Conservation (phyloP, 2,888 invertebrate species). For the Shargacucullia verbasci region DNA sequence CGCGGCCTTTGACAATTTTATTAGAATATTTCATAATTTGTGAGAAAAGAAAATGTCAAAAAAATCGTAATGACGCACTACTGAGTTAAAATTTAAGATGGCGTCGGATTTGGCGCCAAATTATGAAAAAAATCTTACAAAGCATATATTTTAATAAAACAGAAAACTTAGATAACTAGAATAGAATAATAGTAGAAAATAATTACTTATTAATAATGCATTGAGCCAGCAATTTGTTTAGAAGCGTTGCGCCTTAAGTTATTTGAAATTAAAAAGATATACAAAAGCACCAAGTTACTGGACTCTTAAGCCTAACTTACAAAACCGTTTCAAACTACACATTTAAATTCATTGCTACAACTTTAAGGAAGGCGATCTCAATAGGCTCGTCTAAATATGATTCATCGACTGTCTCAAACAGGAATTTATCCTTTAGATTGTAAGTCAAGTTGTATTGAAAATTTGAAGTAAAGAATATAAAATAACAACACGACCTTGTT, state of each 20-base stretch:
- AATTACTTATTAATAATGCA: slow-evolving; percentile 72
- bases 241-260: slow-evolving; percentile 70
- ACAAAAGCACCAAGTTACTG: slow-evolving; percentile 76
- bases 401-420: neutral
- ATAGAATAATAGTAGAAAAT: slow-evolving; percentile 57
- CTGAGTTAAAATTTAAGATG: slow-evolving; percentile 50
- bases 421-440: too few species aligned
- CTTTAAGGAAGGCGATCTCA: too few species aligned
- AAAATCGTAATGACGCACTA: slow-evolving; percentile 28
- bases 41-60: slow-evolving; percentile 38
- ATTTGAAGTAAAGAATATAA: too few species aligned
- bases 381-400: too few species aligned
- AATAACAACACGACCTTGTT: too few species aligned
- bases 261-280: slow-evolving; percentile 62
- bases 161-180: slow-evolving; percentile 61
- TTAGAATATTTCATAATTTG: slow-evolving; percentile 30
- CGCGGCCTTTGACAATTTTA: slow-evolving; percentile 45
- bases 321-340: slow-evolving; percentile 35
- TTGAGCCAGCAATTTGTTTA: slow-evolving; percentile 79
- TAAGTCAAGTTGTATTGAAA: too few species aligned
- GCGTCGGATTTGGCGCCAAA: slow-evolving; percentile 45
- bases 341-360: slow-evolving; percentile 17
- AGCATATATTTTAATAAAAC: slow-evolving; percentile 44
- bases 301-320: slow-evolving; percentile 67
- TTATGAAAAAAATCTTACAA: slow-evolving; percentile 46